Percentiles rank a stretch among this genome's conserved stretches.
Evolutionary conservation across 2,797 vertebrate species (phyloP).

Genomic region (Pogoniulus pusillus): DNA sequence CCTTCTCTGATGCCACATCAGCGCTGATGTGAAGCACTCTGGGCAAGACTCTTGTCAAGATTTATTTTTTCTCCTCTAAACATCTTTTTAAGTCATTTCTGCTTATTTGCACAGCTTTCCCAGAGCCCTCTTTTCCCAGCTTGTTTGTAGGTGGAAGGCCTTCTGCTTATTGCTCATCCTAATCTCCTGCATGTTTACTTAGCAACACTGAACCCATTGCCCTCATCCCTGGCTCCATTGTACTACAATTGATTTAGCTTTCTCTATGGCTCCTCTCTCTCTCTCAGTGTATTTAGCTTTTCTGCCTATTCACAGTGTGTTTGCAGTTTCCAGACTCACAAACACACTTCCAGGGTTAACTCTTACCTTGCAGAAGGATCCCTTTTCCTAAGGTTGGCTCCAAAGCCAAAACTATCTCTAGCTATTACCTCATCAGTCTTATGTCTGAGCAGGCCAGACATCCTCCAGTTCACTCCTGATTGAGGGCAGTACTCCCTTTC

Average conservation of each 20-base stretch:
- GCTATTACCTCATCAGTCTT: neutral
- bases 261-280: neutral
- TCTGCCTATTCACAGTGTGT: neutral
- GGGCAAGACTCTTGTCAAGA: neutral
- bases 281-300: neutral
- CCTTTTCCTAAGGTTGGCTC: neutral
- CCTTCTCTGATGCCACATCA: accelerated
- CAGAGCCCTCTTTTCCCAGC: neutral
- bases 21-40: neutral
- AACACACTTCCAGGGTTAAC: neutral
- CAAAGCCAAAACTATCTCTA: neutral
- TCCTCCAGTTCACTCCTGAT: neutral
- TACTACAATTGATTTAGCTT: neutral
- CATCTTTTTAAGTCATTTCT: neutral
- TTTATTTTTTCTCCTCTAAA: conserved; percentile 40
- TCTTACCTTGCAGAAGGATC: neutral
- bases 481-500: neutral
- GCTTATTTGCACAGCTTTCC: conserved; percentile 39
- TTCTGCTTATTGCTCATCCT: conserved; percentile 44
- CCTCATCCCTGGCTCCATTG: neutral
- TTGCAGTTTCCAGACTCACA: neutral
- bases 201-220: neutral
- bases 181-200: conserved; percentile 9
- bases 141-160: conserved; percentile 30
- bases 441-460: neutral